Base-by-base conservation (phyloP, 2,113 vertebrate species). In the Notothenia rossii region DNA sequence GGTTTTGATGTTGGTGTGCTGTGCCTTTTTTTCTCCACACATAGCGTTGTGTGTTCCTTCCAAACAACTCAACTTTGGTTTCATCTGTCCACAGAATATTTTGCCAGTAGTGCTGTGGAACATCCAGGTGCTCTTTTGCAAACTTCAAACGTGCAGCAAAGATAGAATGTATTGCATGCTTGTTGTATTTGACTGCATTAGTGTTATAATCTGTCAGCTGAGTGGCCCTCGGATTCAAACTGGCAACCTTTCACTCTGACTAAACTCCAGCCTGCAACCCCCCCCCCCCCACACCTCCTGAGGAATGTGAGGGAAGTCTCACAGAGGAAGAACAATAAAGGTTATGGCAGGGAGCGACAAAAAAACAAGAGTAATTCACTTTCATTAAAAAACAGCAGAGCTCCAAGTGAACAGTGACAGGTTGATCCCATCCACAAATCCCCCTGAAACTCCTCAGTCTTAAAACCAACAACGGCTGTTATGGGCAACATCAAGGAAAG, bases 261-360 rank as follows among this genome's bases (percentile, higher is more conserved):
- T 48, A 9, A 71, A 68, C 61, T 77, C 0, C 25, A 55, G 81
- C 13, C n/a, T n/a, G n/a, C n/a, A n/a, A 6, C 5, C 5, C 36
- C 36, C 36, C 0, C 36, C 36, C 36, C 36, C 25, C 25, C 25
- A n/a, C 87, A 81, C 86, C 86, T 88, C 49, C 82, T 77, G 60
- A 81, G 88, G 90, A 91, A 91, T 93, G 89, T 79, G 74, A 72
- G 63, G 90, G 90, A 90, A 93, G 83, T 90, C 74, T 72, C 84
- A 81, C 59, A 88, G 75, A 87, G 72, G 82, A 86, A 88, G 79
- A 89, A 79, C 84, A 86, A 86, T 85, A 56, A 79, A 89, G 77
- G 86, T 90, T 77, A 84, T 22, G 62, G 71, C 75, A 72, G 72
- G 5, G 48, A 54, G 22, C 29, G 29, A 69, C 40, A 65, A 54